These are phyloP conservation scores for Halcyon senegalensis DNA, from an alignment of 2,113 vertebrate genomes.

Conservation along the genomic window DNA sequence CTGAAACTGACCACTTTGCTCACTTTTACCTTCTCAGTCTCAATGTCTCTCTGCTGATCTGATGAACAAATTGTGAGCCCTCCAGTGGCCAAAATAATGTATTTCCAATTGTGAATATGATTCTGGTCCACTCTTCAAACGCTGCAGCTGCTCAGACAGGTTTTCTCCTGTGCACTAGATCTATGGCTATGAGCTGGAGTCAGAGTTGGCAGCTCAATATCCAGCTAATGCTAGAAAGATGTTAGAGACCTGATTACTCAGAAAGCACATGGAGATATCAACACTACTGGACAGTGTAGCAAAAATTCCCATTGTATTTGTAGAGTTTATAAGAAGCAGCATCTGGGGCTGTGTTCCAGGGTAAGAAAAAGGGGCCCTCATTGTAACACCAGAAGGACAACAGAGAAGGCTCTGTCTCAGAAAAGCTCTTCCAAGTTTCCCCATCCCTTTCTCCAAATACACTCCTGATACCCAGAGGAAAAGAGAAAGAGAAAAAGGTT, in stretches of 20 bases:
- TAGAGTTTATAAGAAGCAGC: background rate
- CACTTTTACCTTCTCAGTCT: background rate
- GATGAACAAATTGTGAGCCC: conserved; percentile 23
- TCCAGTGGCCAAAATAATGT: conserved; percentile 19
- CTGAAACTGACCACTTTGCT: background rate
- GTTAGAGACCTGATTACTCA: background rate
- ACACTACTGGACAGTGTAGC: background rate
- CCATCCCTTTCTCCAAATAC: background rate
- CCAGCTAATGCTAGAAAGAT: background rate
- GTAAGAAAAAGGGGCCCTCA: background rate
- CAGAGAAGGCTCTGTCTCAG: background rate
- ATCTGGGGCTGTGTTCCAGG: background rate
- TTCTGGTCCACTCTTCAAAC: background rate
- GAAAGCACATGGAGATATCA: background rate
- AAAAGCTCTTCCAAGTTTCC: background rate
- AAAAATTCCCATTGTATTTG: background rate
- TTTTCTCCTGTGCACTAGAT: background rate
- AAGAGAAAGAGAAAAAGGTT: accelerated
- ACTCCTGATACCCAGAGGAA: accelerated
- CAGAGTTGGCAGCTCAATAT: background rate
- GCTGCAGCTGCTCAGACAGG: background rate
- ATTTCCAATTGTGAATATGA: background rate
- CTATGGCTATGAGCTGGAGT: background rate
- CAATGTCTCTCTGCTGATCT: background rate
- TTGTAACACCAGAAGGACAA: background rate